Conservation (phyloP, 1,140 invertebrate species). For the Dendrolimus kikuchii region DNA sequence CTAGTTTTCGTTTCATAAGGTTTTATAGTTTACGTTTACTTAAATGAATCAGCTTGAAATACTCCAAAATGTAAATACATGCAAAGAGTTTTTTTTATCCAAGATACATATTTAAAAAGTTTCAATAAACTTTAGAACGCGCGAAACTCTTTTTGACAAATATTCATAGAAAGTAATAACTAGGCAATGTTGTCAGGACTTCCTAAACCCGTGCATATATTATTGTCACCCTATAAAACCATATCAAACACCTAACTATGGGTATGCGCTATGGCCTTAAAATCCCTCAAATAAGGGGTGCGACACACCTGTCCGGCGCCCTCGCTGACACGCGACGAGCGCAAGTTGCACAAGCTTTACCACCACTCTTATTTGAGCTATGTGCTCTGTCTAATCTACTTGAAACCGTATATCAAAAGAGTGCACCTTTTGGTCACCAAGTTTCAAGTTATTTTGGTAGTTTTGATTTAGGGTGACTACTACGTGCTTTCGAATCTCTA, state of each 20-base stretch:
- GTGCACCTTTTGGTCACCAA: slow-evolving; percentile 1
- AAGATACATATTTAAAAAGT: too few relatives aligned
- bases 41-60: too few relatives aligned
- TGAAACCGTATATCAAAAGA: slow-evolving; percentile 1
- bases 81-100: too few relatives aligned
- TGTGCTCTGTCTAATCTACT: slow-evolving; percentile 7
- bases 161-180: neutral
- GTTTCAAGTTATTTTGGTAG: slow-evolving; percentile 27
- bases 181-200: neutral
- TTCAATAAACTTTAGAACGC: too few relatives aligned
- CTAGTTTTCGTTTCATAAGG: too few relatives aligned
- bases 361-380: slow-evolving; percentile 37
- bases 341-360: slow-evolving; percentile 34
- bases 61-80: too few relatives aligned
- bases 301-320: slow-evolving; percentile 62
- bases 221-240: slow-evolving; percentile 28
- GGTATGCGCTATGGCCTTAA: slow-evolving; percentile 50
- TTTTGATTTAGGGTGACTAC: slow-evolving; percentile 34
- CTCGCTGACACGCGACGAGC: slow-evolving; percentile 57
- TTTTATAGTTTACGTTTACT: too few relatives aligned
- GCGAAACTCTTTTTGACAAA: neutral
- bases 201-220: slow-evolving; percentile 1
- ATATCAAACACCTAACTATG: slow-evolving; percentile 37
- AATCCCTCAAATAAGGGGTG: slow-evolving; percentile 63
- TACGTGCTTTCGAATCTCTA: slow-evolving; percentile 27